These are phyloP conservation scores for Rhabdomys pumilio DNA, from an alignment of 2,797 vertebrate species.

Conservation along the genomic window DNA sequence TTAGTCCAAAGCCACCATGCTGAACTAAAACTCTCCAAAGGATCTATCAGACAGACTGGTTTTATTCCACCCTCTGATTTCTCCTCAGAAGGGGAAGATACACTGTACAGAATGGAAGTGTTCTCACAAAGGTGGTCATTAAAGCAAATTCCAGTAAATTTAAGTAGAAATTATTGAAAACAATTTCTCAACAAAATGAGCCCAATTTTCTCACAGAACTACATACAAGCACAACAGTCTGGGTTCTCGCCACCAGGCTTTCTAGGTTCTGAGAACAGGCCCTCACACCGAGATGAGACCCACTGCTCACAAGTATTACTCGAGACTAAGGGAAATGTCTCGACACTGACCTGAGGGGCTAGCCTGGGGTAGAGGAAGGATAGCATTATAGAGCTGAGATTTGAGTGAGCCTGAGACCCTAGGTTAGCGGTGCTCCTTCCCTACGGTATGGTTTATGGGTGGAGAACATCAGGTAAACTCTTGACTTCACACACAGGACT, in stretches of 20 bases:
- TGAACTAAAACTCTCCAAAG: slow-evolving; percentile 58
- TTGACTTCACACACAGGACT: slow-evolving; percentile 10
- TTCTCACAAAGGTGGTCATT: slow-evolving; percentile 63
- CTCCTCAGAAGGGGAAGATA: slow-evolving; percentile 67
- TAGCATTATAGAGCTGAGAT: neutral
- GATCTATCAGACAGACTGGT: slow-evolving; percentile 39
- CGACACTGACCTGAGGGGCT: neutral
- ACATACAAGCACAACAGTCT: slow-evolving; percentile 53
- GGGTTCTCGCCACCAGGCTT: slow-evolving; percentile 29
- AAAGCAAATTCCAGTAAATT: slow-evolving; percentile 68
- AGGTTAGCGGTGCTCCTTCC: neutral
- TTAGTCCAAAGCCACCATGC: slow-evolving; percentile 51
- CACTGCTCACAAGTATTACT: neutral
- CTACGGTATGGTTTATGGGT: neutral
- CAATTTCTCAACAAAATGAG: slow-evolving; percentile 70
- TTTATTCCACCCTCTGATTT: slow-evolving; percentile 55
- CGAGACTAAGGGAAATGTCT: neutral
- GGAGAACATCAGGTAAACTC: neutral
- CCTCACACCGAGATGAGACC: slow-evolving; percentile 31
- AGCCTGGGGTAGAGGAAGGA: neutral
- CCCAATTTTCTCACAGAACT: slow-evolving; percentile 68
- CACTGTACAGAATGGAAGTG: slow-evolving; percentile 36
- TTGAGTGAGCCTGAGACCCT: neutral
- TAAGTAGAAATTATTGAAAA: slow-evolving; percentile 70
- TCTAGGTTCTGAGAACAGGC: slow-evolving; percentile 11